Conservation (phyloP, 2,797 vertebrate genomes). For the Rhabdophis nuchalis region DNA sequence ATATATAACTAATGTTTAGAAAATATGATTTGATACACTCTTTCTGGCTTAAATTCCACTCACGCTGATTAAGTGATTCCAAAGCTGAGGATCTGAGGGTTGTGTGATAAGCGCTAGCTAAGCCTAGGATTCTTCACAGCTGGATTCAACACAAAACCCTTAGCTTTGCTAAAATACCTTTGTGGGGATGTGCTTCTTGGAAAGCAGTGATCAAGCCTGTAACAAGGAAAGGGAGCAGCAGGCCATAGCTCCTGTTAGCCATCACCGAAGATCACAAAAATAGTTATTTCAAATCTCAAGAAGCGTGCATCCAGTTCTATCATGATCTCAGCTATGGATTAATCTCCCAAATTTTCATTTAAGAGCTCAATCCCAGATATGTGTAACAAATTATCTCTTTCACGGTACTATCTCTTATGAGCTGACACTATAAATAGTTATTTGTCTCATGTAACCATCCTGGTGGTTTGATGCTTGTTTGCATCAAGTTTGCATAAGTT, state of each 20-base stretch:
- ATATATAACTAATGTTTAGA: constrained; percentile 2
- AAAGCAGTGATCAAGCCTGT: constrained; percentile 14
- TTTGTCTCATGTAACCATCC: neutral
- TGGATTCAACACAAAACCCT: constrained; percentile 17
- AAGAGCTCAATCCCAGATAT: neutral
- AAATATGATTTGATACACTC: neutral
- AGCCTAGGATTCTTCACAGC: constrained; percentile 21
- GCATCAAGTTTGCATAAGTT: neutral
- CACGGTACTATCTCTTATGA: neutral
- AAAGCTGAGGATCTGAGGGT: constrained; percentile 10
- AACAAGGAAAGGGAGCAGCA: constrained; percentile 8
- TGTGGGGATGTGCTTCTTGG: constrained; percentile 21
- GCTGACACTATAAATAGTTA: neutral
- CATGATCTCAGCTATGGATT: neutral
- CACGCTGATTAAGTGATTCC: neutral
- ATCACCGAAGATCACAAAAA: neutral
- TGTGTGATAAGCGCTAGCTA: constrained; percentile 2
- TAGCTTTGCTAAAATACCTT: constrained; percentile 6
- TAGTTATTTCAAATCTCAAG: neutral
- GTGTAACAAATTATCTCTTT: neutral
- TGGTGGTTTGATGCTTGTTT: neutral
- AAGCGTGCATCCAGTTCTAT: constrained; percentile 1
- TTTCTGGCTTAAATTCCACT: neutral
- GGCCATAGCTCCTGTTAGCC: neutral
- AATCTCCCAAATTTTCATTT: neutral